Evolutionary conservation across 2,888 invertebrate genomes (phyloP).

Genomic region (Drosophila paranaensis): DNA sequence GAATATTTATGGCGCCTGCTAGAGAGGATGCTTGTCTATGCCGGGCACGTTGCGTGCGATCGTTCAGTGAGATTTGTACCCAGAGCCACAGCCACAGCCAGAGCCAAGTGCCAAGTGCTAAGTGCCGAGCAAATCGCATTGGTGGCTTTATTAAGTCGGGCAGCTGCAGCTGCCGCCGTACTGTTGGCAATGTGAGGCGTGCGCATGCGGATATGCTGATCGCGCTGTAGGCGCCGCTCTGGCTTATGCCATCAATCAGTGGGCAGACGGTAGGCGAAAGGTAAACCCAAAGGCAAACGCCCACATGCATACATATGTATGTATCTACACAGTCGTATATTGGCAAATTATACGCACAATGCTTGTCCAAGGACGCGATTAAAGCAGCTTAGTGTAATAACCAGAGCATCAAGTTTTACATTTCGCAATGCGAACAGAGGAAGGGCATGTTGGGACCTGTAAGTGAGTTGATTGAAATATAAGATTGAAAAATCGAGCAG

Average conservation of each 20-base stretch:
- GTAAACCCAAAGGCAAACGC: background rate
- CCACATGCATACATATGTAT: background rate
- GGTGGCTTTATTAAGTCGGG: conserved; percentile 64
- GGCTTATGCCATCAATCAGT: conserved; percentile 67
- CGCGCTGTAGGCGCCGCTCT: conserved; percentile 28
- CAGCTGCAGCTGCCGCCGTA: conserved; percentile 27
- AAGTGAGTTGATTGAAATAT: background rate
- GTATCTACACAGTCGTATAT: background rate
- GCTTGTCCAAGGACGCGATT: conserved; percentile 64
- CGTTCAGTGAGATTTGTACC: conserved; percentile 60
- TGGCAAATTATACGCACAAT: conserved; percentile 40
- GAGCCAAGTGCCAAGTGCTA: conserved; percentile 34
- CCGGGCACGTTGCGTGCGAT: conserved; percentile 67
- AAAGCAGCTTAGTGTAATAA: conserved; percentile 72
- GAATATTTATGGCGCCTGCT: conserved; percentile 70
- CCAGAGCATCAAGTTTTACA: conserved; percentile 23
- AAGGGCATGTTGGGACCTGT: background rate
- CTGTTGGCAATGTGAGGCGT: conserved; percentile 31
- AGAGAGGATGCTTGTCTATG: conserved; percentile 61
- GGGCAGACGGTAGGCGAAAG: conserved; percentile 22
- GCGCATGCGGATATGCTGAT: conserved; percentile 53
- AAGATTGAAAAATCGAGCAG: background rate
- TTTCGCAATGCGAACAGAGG: background rate
- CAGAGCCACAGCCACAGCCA: conserved; percentile 36
- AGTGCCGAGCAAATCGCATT: conserved; percentile 18